phyloP scores from a whole-genome alignment of 1,140 invertebrate species.

The Oreohelix idahoensis region DNA sequence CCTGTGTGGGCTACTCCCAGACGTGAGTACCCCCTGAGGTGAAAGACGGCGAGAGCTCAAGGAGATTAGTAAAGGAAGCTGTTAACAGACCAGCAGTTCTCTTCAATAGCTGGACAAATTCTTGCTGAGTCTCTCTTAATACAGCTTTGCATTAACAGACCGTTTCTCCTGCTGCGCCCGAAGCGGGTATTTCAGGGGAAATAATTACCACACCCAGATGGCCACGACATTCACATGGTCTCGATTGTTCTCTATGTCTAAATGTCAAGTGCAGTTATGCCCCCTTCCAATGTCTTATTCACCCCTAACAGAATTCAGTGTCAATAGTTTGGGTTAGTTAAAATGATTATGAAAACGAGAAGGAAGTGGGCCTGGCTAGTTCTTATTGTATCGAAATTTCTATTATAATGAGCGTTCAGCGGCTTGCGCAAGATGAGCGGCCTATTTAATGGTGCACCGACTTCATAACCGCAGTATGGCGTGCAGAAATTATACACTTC shows the following conservation, averaged over 20 bases:
- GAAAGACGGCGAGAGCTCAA: neutral
- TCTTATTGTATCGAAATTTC: neutral
- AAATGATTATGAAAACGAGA: neutral
- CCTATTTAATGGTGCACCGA: neutral
- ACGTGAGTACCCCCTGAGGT: neutral
- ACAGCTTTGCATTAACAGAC: constrained; percentile 32
- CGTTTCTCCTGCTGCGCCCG: constrained; percentile 8
- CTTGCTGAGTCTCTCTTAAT: constrained; percentile 4
- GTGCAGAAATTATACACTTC: too few species aligned
- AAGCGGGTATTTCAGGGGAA: constrained; percentile 27
- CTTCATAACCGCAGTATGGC: neutral
- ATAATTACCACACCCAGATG: constrained; percentile 33
- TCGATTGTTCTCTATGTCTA: constrained; percentile 21
- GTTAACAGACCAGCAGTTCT: constrained; percentile 22
- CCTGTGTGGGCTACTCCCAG: neutral
- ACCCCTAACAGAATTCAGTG: neutral
- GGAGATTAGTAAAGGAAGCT: constrained; percentile 8
- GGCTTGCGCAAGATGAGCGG: neutral
- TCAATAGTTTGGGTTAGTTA: neutral
- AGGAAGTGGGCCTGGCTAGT: neutral
- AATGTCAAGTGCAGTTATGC: constrained; percentile 31
- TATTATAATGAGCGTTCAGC: neutral
- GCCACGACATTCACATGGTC: constrained; percentile 1
- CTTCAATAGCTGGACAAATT: constrained; percentile 11
- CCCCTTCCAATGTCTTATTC: constrained; percentile 12